A percentile compares a stretch with the other conserved stretches of the same genome.
Evolutionary conservation across 2,797 vertebrate species (phyloP).

Genomic region (Chaenodraco wilsoni): DNA sequence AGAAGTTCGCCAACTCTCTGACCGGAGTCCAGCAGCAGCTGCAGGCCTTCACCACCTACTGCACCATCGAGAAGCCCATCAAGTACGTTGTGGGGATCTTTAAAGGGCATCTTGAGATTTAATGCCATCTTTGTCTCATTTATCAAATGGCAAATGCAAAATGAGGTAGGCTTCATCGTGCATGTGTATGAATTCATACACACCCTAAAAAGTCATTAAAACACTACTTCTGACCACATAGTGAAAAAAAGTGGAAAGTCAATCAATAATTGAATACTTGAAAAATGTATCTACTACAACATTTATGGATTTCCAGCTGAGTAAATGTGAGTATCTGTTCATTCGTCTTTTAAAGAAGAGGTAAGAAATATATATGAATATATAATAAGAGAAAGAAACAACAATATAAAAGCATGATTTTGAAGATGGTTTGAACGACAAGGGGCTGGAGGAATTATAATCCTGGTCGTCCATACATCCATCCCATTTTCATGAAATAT

Average conservation of each 20-base stretch:
- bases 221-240: neutral
- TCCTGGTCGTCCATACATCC: no score
- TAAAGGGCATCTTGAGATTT: neutral
- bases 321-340: no score
- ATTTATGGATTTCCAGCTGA: no score
- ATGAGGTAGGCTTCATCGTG: neutral
- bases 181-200: neutral
- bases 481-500: no score
- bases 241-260: neutral
- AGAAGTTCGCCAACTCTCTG: slow-evolving; percentile 96
- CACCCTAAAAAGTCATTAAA: neutral
- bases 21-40: slow-evolving; percentile 95
- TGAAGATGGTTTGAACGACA: no score
- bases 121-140: neutral
- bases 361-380: no score
- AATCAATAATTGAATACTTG: neutral
- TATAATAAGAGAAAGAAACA: no score
- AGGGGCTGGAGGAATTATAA: no score
- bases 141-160: neutral
- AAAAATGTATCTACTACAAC: neutral
- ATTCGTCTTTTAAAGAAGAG: no score
- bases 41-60: slow-evolving; percentile 95
- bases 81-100: slow-evolving; percentile 81
- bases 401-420: no score
- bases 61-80: slow-evolving; percentile 94